Base-by-base conservation (phyloP, 2,888 invertebrate species). In the Cataglyphis albicans region DNA sequence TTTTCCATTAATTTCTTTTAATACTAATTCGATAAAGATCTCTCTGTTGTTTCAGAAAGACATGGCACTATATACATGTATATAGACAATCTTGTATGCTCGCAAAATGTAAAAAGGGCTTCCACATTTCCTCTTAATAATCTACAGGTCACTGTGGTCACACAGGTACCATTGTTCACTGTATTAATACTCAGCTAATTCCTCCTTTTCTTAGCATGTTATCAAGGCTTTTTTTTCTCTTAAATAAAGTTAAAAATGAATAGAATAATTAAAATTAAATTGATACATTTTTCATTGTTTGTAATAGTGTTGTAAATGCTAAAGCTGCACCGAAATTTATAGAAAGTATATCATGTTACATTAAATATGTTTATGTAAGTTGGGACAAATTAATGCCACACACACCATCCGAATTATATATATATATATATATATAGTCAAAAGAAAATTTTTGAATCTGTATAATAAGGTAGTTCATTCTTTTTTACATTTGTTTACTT, bases 21-120 rank as follows among this genome's bases (percentile, higher is more conserved):
- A 74, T 63, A 48, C 18, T 63, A 63, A 74, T 86, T 80, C 65
- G 61, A 72, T 57, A 32, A 52, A 86, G 81, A 83, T 48, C 57
- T 68, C 61, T 64, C 73, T 74, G 72, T 32, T 75, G 32, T 74
- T 70, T 84, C 85, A 81, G 83, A 86, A 88, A 88, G 83, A 88
- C 87, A 82, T 88, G 89, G 87, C 89, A 86, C 86, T 88, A 88
- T 88, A 55, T 87, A 88, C 80, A 88, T 61, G 48, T 80, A 75
- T 86, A 70, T 84, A 80, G 78, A 76, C 25, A 83, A 81, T 55
- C 21, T 82, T 35, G 55, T 88, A 78, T 72, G 74, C 72, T 83
- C 59, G 48, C 68, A 83, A 84, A 72, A 73, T 70, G 7, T 83
- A 67, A 64, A 86, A 78, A 76, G 35, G n/a, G 61, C 59, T 67